Base-by-base conservation (phyloP, 2,113 vertebrate species). In the Chaetorhynchus papuensis region DNA sequence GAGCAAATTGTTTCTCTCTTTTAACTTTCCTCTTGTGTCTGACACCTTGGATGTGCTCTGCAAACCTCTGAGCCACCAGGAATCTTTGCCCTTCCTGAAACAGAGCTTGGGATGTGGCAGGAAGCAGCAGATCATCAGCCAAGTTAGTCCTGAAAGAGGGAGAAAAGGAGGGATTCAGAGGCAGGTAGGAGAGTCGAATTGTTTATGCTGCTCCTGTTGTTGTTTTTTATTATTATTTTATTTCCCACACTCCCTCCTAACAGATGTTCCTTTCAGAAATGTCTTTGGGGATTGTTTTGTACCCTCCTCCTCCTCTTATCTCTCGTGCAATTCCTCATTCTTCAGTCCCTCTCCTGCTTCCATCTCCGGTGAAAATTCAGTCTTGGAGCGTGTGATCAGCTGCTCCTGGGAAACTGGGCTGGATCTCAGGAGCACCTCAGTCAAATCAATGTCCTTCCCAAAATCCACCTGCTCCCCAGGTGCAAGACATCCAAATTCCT, bases 401-500 rank as follows among this genome's bases (percentile, higher is more conserved):
- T 42, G 24, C 22, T 80, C 31, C 71, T 72, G 49, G 57, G 66
- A 84, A 33, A 7, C 27, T 23, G 28, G 10, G 26, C 22, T 79
- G 65, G 8, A 6, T 72, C 70, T 56, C 22, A 6, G 26, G n/a
- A 83, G 31, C 31, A 61, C 27, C 30, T 82, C 49, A 31, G 53
- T 10, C 65, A 57, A 39, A n/a, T 82, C 57, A 28, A 19, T 31
- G 47, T 28, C 49, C 61, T 89, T 79, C 94, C 65, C 61, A 64
- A 92, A 91, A 81, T 56, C 65, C 47, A 90, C 80, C 44, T 89
- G 68, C 28, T 74, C 24, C 44, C 52, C 44, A 75, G 44, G 44
- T 42, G 37, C 39, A 50, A 64, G 84, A 23, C 20, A 52, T 61
- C 42, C 50, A 63, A 42, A 78, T 54, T 63, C 56, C 35, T 54